These are phyloP conservation scores for Probosciger aterrimus DNA, from an alignment of 2,113 vertebrate genomes.

Conservation along the genomic window DNA sequence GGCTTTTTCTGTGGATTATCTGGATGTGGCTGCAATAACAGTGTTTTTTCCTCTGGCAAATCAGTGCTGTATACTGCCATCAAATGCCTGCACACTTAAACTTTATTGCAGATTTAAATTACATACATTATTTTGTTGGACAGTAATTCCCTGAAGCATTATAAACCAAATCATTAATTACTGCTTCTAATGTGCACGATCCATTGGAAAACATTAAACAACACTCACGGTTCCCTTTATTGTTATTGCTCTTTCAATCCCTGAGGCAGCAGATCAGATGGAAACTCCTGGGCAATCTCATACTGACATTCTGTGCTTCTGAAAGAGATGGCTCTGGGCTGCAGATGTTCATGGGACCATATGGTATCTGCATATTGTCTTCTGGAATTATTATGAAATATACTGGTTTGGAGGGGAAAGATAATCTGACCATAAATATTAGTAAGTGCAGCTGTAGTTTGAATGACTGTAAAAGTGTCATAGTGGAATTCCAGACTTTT, in stretches of 20 bases:
- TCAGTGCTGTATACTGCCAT: conserved; percentile 40
- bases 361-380: conserved; percentile 43
- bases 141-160: conserved; percentile 67
- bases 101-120: conserved; percentile 73
- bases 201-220: conserved; percentile 68
- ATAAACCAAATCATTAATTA: conserved; percentile 76
- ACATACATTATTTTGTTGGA: conserved; percentile 67
- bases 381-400: neutral
- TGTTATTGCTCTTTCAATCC: conserved; percentile 44
- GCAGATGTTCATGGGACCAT: conserved; percentile 43
- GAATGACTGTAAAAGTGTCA: neutral
- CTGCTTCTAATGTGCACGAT: conserved; percentile 36
- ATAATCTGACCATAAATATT: conserved; percentile 23
- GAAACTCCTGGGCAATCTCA: conserved; percentile 29
- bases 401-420: neutral
- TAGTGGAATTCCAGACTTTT: conserved; percentile 6
- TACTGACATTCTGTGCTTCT: neutral
- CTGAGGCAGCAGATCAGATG: conserved; percentile 30
- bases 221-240: conserved; percentile 25
- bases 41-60: conserved; percentile 40
- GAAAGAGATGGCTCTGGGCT: conserved; percentile 24
- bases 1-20: conserved; percentile 60
- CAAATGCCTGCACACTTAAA: conserved; percentile 56
- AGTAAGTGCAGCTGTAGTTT: neutral
- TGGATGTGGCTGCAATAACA: conserved; percentile 58